Conservation (phyloP, 1,140 invertebrate species). For the Cepaea nemoralis region DNA sequence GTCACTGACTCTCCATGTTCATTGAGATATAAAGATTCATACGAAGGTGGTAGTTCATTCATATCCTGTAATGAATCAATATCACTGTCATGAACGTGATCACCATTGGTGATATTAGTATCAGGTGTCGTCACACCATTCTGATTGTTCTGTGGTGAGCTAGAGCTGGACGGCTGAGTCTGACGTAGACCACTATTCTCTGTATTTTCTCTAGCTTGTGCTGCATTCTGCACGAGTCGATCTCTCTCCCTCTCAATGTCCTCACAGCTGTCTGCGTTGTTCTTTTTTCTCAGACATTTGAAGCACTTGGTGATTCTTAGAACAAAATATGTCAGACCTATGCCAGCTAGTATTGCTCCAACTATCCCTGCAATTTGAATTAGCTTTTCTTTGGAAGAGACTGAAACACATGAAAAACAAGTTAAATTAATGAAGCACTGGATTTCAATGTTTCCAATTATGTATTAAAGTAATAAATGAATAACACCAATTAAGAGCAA, state of each 20-base stretch:
- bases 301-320: slow-evolving; percentile 15
- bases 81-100: slow-evolving; percentile 3
- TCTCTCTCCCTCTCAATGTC: background rate
- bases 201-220: background rate
- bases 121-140: background rate
- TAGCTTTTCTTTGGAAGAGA: slow-evolving; percentile 8
- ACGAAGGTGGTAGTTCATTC: slow-evolving; percentile 28
- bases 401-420: slow-evolving; percentile 12
- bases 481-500: no score
- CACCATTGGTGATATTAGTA: background rate
- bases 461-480: no score
- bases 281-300: slow-evolving; percentile 25
- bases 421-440: background rate
- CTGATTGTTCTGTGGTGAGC: background rate
- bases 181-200: background rate
- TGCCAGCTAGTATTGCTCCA: slow-evolving; percentile 6
- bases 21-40: slow-evolving; percentile 27
- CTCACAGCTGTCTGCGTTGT: background rate
- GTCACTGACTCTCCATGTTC: slow-evolving; percentile 2
- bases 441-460: background rate
- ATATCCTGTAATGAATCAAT: slow-evolving; percentile 12
- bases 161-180: background rate
- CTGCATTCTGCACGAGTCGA: background rate
- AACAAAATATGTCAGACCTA: slow-evolving; percentile 6
- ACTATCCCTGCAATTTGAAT: slow-evolving; percentile 4